Conservation (phyloP, 2,888 invertebrate genomes). For the Hirudinaria manillensis region DNA sequence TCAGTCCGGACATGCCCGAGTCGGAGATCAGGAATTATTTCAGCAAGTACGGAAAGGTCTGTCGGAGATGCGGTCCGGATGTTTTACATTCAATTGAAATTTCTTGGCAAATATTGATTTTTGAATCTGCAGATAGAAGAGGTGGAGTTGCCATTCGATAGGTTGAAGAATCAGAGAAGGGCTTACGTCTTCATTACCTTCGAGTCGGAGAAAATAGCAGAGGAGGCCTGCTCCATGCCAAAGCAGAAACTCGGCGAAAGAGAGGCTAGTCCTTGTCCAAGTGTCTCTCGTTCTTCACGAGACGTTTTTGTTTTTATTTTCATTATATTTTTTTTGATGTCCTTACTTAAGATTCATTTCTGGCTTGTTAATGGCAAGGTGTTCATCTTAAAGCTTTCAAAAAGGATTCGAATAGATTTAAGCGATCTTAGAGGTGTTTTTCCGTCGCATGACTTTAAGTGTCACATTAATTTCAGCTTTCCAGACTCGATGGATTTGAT, state of each 20-base stretch:
- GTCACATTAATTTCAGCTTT: constrained; percentile 10
- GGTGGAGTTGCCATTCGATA: constrained; percentile 93
- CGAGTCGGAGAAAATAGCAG: constrained; percentile 86
- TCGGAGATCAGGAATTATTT: constrained; percentile 90
- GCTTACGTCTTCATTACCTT: constrained; percentile 96
- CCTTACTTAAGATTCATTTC: neutral
- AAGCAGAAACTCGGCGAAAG: constrained; percentile 88
- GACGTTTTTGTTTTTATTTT: neutral
- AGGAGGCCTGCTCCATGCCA: constrained; percentile 70
- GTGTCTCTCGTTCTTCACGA: neutral
- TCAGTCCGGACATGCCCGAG: constrained; percentile 83
- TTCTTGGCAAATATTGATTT: neutral
- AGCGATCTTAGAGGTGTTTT: too few relatives aligned
- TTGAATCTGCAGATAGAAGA: constrained; percentile 70
- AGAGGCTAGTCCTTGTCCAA: constrained; percentile 65
- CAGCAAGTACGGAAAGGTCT: constrained; percentile 80
- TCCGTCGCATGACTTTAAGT: constrained; percentile 5
- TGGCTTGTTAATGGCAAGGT: neutral
- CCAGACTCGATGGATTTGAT: neutral
- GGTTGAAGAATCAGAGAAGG: constrained; percentile 90
- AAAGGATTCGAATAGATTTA: neutral
- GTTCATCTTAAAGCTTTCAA: neutral
- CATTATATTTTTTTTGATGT: neutral
- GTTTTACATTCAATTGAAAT: neutral
- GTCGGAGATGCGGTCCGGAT: constrained; percentile 49